phyloP scores from a whole-genome alignment of 2,113 vertebrate genomes.

The Paracanthobrama guichenoti region DNA sequence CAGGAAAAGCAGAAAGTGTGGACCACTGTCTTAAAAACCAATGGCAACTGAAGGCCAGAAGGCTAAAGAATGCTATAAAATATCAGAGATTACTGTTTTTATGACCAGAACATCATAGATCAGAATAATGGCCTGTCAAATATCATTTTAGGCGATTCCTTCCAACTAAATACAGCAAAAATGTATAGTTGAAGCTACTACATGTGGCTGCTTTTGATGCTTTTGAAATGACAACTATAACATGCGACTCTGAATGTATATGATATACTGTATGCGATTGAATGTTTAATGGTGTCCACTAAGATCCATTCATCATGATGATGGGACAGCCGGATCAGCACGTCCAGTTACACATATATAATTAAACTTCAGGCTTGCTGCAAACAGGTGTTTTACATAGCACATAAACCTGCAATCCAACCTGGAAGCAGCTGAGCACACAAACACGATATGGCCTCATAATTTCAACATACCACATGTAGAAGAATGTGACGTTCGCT shows the following conservation, averaged over 20 bases:
- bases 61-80: constrained; percentile 3
- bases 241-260: constrained; percentile 6
- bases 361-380: constrained; percentile 64
- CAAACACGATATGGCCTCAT: constrained; percentile 63
- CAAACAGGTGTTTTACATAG: constrained; percentile 73
- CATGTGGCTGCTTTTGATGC: not conserved
- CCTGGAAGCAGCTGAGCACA: constrained; percentile 56
- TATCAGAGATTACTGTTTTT: constrained; percentile 4
- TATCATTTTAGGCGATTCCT: not conserved
- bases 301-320: constrained; percentile 66
- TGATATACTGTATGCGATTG: not conserved
- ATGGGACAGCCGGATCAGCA: constrained; percentile 55
- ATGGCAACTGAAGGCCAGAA: constrained; percentile 26
- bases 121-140: constrained; percentile 8
- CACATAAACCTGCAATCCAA: constrained; percentile 73
- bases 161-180: not conserved
- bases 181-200: not conserved
- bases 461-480: constrained; percentile 64
- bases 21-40: constrained; percentile 11
- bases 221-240: not conserved
- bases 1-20: not conserved
- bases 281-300: constrained; percentile 25
- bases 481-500: constrained; percentile 65
- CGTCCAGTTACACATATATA: constrained; percentile 66
- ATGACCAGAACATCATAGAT: constrained; percentile 13